Base-by-base conservation (phyloP, 2,888 invertebrate genomes). In the Drosophila emarginata region DNA sequence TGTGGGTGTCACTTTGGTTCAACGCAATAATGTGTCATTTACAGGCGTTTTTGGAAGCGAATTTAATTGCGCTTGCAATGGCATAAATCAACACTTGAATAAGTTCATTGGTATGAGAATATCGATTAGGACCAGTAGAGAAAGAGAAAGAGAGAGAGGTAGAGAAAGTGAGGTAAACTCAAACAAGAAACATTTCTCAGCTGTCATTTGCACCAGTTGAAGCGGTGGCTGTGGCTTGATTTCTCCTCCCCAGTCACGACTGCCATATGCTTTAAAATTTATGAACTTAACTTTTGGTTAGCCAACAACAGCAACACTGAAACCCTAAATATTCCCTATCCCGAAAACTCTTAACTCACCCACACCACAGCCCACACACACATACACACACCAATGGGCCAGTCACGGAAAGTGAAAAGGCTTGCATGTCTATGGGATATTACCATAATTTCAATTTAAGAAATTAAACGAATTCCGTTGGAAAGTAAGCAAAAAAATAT, bases 371-470 rank as follows among this genome's bases (percentile, higher is more conserved):
- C 52, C 50, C 40, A n/a, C n/a, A n/a, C n/a, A n/a, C n/a, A n/a
- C n/a, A n/a, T n/a, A n/a, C 18, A 11, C 18, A 45, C 18, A 28
- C 18, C 52, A 40, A 50, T 50, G 76, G 26, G 39, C 67, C 77
- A 79, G 63, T 72, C 83, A 89, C 86, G 88, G 87, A 72, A 72
- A 76, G 65, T 70, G 70, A 77, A 72, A 85, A 68, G 80, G 83
- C 62, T 89, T 77, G 89, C 87, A 88, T 87, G 87, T 83, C 89
- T 86, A 66, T 74, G 75, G 83, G 80, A 89, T 80, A 89, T 87
- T 88, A 89, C 87, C 88, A 89, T 89, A 87, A 89, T 80, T 88
- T 88, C 89, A 88, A 87, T 89, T 89, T 89, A 83, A 89, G 86
- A 86, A 83, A 89, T 86, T 89, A 86, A 80, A 89, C 77, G 76